Conservation (phyloP, 1,140 invertebrate genomes). For the Sitobion miscanthi region DNA sequence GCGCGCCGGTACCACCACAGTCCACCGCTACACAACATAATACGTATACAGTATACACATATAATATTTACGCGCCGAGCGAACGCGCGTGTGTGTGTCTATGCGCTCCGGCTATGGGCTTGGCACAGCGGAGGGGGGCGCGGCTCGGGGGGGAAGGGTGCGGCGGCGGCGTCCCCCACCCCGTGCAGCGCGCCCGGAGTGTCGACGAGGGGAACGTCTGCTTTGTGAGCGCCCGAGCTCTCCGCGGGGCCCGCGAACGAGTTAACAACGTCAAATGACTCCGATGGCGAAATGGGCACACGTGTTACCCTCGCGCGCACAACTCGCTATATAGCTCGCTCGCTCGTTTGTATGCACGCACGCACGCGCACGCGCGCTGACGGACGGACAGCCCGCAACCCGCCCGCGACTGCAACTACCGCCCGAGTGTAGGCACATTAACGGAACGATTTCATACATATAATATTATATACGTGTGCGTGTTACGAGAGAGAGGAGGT, state of each 20-base stretch:
- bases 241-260: constrained; percentile 47
- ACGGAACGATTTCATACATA: constrained; percentile 34
- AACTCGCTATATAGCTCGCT: not conserved
- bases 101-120: constrained; percentile 14
- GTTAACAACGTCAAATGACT: constrained; percentile 48
- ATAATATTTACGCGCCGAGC: not conserved
- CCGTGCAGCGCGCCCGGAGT: not conserved
- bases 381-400: not conserved
- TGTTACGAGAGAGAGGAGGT: not conserved
- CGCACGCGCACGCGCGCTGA: not conserved
- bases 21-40: not conserved
- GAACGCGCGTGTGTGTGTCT: not conserved
- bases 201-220: constrained; percentile 49
- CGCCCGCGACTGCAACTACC: constrained; percentile 10
- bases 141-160: constrained; percentile 47
- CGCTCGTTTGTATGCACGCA: not conserved
- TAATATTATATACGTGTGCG: not conserved
- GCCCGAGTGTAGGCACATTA: constrained; percentile 38
- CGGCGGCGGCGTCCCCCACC: constrained; percentile 52
- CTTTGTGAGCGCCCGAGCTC: constrained; percentile 37
- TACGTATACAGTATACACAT: not conserved
- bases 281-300: constrained; percentile 55
- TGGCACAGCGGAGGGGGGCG: constrained; percentile 7
- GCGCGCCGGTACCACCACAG: not conserved
- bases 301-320: constrained; percentile 46